A percentile compares a stretch with the other conserved stretches of the same genome.
These are phyloP conservation scores for Schizopygopsis pylzovi DNA, from an alignment of 2,797 vertebrate species.

Conservation along the genomic window DNA sequence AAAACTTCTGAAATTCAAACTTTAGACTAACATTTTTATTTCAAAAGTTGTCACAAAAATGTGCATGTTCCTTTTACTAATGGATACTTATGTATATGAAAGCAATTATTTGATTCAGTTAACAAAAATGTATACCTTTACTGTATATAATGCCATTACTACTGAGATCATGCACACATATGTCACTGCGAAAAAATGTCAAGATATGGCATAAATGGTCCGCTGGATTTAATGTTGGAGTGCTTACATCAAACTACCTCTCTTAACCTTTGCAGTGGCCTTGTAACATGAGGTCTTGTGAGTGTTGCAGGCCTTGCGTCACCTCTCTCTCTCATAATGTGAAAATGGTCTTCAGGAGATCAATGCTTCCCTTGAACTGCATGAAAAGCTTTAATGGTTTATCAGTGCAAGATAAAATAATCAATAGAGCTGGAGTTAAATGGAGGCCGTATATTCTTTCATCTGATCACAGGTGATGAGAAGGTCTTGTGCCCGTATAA, in stretches of 20 bases:
- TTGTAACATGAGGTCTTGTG: background rate
- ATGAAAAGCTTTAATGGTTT: slow-evolving; percentile 46
- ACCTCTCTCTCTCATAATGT: slow-evolving; percentile 2
- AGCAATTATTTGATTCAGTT: background rate
- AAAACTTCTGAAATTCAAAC: background rate
- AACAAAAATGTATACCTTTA: background rate
- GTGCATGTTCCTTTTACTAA: background rate
- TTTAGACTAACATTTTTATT: background rate
- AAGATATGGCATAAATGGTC: background rate
- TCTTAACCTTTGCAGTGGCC: background rate
- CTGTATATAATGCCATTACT: too few species aligned
- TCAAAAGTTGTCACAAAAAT: background rate
- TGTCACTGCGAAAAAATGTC: background rate
- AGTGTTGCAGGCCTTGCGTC: background rate
- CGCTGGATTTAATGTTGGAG: background rate
- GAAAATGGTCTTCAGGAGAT: slow-evolving; percentile 31
- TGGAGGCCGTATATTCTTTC: slow-evolving; percentile 22
- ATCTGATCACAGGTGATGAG: slow-evolving; percentile 42
- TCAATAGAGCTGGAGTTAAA: slow-evolving; percentile 40
- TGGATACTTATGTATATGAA: background rate
- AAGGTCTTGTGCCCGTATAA: slow-evolving; percentile 8
- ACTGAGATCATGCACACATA: background rate
- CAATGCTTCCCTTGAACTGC: slow-evolving; percentile 41
- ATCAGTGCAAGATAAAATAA: slow-evolving; percentile 40
- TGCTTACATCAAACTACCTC: background rate